Evolutionary conservation across 2,888 invertebrate species (phyloP).

Genomic region (Sesia bembeciformis): DNA sequence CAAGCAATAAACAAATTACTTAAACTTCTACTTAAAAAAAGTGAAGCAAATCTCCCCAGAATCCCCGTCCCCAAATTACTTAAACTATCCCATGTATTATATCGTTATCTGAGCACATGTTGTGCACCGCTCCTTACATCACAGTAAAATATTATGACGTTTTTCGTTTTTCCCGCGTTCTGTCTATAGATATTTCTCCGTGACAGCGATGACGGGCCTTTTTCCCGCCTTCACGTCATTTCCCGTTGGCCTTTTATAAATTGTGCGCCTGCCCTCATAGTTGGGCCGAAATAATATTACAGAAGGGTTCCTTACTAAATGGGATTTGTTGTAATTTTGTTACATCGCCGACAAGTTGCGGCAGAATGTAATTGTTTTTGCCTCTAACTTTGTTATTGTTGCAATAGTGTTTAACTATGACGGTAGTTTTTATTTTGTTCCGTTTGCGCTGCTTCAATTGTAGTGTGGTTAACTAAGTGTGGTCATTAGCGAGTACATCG

Average conservation of each 20-base stretch:
- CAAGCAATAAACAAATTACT: too few relatives aligned
- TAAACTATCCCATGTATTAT: too few relatives aligned
- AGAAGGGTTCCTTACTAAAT: conserved; percentile 54
- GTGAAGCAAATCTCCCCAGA: too few relatives aligned
- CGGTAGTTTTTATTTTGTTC: conserved; percentile 16
- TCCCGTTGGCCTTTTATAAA: conserved; percentile 60
- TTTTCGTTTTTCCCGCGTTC: conserved; percentile 43
- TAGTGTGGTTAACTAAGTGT: too few relatives aligned
- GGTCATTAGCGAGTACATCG: too few relatives aligned
- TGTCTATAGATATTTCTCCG: conserved; percentile 54
- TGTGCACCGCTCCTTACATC: conserved; percentile 20
- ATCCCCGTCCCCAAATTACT: too few relatives aligned
- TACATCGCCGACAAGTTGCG: conserved; percentile 47
- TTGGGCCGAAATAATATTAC: conserved; percentile 51
- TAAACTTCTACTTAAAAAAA: too few relatives aligned
- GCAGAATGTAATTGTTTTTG: conserved; percentile 42
- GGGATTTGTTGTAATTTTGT: conserved; percentile 63
- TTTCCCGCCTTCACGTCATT: conserved; percentile 60
- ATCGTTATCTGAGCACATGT: background rate
- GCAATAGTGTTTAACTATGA: background rate
- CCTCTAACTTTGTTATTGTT: conserved; percentile 20
- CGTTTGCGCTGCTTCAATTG: too few relatives aligned
- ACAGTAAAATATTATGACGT: conserved; percentile 59
- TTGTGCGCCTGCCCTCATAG: conserved; percentile 54
- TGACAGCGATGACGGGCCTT: conserved; percentile 65